Percentiles rank a stretch among this genome's conserved stretches.
phyloP scores from a whole-genome alignment of 64 coral and sea anemone species.

The Acropora yongei region DNA sequence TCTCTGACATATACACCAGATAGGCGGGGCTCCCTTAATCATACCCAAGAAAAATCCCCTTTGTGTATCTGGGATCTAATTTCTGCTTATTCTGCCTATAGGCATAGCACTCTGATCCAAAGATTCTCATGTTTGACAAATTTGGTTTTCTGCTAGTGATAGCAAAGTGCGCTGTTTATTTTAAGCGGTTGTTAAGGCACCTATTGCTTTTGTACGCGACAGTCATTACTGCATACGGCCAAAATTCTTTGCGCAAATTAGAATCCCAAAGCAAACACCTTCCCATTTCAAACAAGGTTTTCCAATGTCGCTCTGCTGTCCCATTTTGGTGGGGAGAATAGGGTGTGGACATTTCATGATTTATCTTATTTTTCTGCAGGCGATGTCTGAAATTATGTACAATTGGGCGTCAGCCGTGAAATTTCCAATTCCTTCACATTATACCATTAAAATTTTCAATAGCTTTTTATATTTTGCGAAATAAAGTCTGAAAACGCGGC shows the following conservation, averaged over 20 bases:
- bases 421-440: too few species aligned
- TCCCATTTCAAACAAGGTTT: constrained; percentile 65
- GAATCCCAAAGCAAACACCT: constrained; percentile 29
- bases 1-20: constrained; percentile 33
- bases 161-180: too few species aligned
- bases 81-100: constrained; percentile 22
- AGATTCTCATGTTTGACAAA: too few species aligned
- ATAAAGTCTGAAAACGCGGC: too few species aligned
- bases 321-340: constrained; percentile 48
- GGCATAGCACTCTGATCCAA: too few species aligned
- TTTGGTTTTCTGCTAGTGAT: too few species aligned
- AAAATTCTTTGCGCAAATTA: neutral
- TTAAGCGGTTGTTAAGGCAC: too few species aligned
- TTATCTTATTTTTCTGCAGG: constrained; percentile 27
- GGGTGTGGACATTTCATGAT: constrained; percentile 33
- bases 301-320: constrained; percentile 48
- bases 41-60: constrained; percentile 56
- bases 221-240: constrained; percentile 2
- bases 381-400: too few species aligned
- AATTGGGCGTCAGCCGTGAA: too few species aligned
- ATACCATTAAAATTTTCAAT: too few species aligned
- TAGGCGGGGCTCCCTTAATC: constrained; percentile 6
- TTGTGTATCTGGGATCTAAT: constrained; percentile 11
- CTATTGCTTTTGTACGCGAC: neutral
- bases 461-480: too few species aligned